phyloP scores from a whole-genome alignment of 2,888 invertebrate species.

The Dendrolimus pini region DNA sequence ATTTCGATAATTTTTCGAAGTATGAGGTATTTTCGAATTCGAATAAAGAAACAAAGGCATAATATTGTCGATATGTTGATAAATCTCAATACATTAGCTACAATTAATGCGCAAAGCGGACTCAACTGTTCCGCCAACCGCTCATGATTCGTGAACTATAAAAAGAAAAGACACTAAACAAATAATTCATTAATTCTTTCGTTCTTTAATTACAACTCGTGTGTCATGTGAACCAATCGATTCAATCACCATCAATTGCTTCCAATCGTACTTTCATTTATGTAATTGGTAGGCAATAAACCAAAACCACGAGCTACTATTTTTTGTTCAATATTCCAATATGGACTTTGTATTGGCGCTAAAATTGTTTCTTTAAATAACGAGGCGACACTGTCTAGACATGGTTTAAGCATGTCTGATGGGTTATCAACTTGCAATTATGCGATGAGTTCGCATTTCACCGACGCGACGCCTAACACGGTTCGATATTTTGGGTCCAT shows the following conservation, averaged over 20 bases:
- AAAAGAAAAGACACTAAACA: too few relatives aligned
- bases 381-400: neutral
- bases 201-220: neutral
- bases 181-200: neutral
- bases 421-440: neutral
- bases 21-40: too few relatives aligned
- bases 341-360: constrained; percentile 18
- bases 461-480: neutral
- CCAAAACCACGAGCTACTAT: constrained; percentile 17
- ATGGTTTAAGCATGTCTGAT: neutral
- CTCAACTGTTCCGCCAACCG: too few relatives aligned
- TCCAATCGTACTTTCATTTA: constrained; percentile 35
- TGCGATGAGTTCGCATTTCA: neutral
- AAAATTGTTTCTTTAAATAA: neutral
- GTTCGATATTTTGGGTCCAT: too few relatives aligned
- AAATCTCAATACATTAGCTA: too few relatives aligned
- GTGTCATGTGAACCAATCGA: constrained; percentile 12
- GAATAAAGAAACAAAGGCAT: too few relatives aligned
- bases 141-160: too few relatives aligned
- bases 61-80: too few relatives aligned
- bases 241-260: constrained; percentile 29
- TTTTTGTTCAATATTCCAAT: constrained; percentile 25
- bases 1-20: too few relatives aligned
- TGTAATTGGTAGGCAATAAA: constrained; percentile 23
- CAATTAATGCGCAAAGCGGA: too few relatives aligned